Conservation (phyloP, 1,140 invertebrate genomes). For the Drosophila asahinai region DNA sequence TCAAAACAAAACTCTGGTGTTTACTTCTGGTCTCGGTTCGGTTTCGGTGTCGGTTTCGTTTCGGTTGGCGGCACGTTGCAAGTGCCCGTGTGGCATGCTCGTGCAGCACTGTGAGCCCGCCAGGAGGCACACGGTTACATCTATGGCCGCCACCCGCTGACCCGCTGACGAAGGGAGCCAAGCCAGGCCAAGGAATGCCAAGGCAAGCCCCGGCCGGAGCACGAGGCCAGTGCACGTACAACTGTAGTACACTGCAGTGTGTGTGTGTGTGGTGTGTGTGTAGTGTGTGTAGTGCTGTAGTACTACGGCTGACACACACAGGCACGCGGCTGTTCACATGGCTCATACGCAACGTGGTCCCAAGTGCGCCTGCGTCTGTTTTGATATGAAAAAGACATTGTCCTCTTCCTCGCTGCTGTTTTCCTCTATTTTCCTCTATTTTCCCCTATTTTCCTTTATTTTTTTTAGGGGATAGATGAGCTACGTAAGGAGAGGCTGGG, state of each 20-base stretch:
- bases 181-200: constrained; percentile 1
- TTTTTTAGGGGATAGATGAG: not conserved
- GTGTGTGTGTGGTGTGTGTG: constrained; percentile 1
- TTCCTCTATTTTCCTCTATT: not conserved
- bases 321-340: constrained; percentile 16
- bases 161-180: not conserved
- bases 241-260: not conserved
- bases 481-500: not conserved
- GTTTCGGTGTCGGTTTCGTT: not conserved
- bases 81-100: constrained; percentile 19
- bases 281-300: constrained; percentile 26
- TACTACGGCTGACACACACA: constrained; percentile 35
- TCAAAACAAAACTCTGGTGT: constrained; percentile 1
- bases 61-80: constrained; percentile 22
- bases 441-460: not conserved
- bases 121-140: constrained; percentile 3
- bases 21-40: not conserved
- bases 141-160: constrained; percentile 2
- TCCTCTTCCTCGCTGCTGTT: constrained; percentile 23
- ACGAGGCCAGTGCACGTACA: constrained; percentile 4
- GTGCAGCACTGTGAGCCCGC: constrained; percentile 8
- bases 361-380: constrained; percentile 49
- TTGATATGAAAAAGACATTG: constrained; percentile 52
- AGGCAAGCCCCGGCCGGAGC: constrained; percentile 9
- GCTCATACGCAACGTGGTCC: constrained; percentile 42